Evolutionary conservation across 2,888 invertebrate genomes (phyloP).

Genomic region (Chrysomela aeneicollis): DNA sequence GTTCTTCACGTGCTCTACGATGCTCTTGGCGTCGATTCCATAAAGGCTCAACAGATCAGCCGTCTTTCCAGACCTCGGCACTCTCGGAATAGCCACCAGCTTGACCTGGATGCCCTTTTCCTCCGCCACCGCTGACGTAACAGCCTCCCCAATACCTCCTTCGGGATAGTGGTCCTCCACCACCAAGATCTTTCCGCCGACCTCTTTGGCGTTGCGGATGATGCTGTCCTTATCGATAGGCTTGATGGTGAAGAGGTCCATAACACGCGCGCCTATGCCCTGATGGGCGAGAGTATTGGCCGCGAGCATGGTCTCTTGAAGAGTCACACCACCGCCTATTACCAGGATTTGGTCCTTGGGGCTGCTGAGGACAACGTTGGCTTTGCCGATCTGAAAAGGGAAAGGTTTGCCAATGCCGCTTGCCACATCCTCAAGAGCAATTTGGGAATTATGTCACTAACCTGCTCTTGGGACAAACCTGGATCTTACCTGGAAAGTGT

Average conservation of each 20-base stretch:
- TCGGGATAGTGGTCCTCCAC: constrained; percentile 97
- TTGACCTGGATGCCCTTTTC: constrained; percentile 73
- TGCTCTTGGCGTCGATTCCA: constrained; percentile 72
- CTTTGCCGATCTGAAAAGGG: constrained; percentile 69
- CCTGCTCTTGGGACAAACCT: not conserved
- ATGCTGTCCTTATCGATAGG: constrained; percentile 85
- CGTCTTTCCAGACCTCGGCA: constrained; percentile 92
- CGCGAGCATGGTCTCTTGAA: constrained; percentile 86
- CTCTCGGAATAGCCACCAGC: constrained; percentile 77
- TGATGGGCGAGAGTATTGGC: constrained; percentile 72
- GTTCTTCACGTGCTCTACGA: constrained; percentile 72
- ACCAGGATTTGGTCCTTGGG: constrained; percentile 79
- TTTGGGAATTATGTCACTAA: not conserved
- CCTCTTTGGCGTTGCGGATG: constrained; percentile 74
- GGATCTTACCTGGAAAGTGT: constrained; percentile 72
- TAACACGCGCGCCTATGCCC: constrained; percentile 77
- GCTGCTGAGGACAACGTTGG: constrained; percentile 78
- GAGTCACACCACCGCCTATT: constrained; percentile 90
- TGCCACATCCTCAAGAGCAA: no score
- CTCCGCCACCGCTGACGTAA: constrained; percentile 77
- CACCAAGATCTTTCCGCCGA: constrained; percentile 81
- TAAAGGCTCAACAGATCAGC: constrained; percentile 82
- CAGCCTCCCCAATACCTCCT: constrained; percentile 95
- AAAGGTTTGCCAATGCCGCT: no score
- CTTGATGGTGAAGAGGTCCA: constrained; percentile 95